Evolutionary conservation across 1,140 invertebrate genomes (phyloP), one percentile per base, ranked within the genome.

Genomic region (Trichonephila clavipes): DNA sequence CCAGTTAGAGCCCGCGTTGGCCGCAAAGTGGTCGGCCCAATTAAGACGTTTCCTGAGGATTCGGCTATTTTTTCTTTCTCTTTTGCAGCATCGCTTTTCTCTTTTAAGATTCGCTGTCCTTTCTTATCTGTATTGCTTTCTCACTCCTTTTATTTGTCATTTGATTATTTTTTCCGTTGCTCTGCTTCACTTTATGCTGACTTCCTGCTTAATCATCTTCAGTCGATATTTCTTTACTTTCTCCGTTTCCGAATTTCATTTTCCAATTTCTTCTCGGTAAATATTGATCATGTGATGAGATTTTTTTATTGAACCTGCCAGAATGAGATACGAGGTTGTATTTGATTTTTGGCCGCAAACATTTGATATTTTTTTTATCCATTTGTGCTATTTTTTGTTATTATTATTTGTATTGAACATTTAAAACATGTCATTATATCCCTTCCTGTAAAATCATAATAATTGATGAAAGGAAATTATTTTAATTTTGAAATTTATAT

Each of bases 11-110:
- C 51, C 64, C 24, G 59, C 44, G 21, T 34, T 44, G 87, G 87
- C 88, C 87, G 88, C 93, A 89, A 94, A 94, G 93, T 94, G 93
- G 88, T 94, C 61, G 77, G 44, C 69, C 93, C 93, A 94, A 94
- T 94, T 94, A 94, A 90, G 93, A 83, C 77, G 87, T 72, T 94
- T 94, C 93, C 93, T 93, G 92, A 81, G 28, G 92, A 81, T 93
- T 88, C 83, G 87, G 62, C 72, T 93, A 21, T 86, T 86, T 66
- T 85, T 89, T 89, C 16, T 34, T 64, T 81, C 18, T 21, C 62
- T 77, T 77, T 77, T 77, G 72, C 72, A 77, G 72, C 72, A 40
- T 77, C 72, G 28, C 72, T 77, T 51, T 77, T 77, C 72, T 77
- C 72, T 77, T 77, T 77, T 77, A 77, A 77, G 72, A 77, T 77